Conservation (phyloP, 2,888 invertebrate species). For the Chouioia cunea region DNA sequence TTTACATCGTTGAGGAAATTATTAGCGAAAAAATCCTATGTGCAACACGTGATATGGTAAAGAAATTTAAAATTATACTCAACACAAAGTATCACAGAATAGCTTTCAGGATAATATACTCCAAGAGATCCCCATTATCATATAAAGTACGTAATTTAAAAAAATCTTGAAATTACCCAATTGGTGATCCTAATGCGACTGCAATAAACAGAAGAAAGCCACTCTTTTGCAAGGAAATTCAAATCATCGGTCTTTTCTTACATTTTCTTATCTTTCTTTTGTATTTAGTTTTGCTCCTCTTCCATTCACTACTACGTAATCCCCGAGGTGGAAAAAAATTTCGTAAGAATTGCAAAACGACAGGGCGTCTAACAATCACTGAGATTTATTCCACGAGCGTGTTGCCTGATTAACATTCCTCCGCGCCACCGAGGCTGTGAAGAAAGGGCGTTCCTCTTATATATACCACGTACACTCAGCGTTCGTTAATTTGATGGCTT, state of each 20-base stretch:
- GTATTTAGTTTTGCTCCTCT: not conserved
- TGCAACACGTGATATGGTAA: too few relatives aligned
- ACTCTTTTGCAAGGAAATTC: conserved; percentile 28
- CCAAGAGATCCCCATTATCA: conserved; percentile 36
- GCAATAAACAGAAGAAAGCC: not conserved
- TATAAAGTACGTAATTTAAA: conserved; percentile 41
- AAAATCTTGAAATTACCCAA: conserved; percentile 37
- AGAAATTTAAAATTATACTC: too few relatives aligned
- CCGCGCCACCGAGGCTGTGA: too few relatives aligned
- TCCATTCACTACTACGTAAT: not conserved
- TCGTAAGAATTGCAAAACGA: conserved; percentile 25
- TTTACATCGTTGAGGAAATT: too few relatives aligned
- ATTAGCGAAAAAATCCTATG: too few relatives aligned
- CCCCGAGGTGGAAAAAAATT: conserved; percentile 21
- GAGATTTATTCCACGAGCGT: conserved; percentile 19
- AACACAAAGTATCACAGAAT: conserved; percentile 4
- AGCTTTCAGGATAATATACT: conserved; percentile 25
- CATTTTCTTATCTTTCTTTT: not conserved
- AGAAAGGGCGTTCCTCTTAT: too few relatives aligned
- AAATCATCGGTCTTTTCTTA: conserved; percentile 11
- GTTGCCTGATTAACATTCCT: conserved; percentile 14
- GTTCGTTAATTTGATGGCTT: conserved; percentile 38
- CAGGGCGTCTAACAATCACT: not conserved
- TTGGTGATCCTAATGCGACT: conserved; percentile 37
- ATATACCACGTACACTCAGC: conserved; percentile 5